A percentile compares a stretch with the other conserved stretches of the same genome.
phyloP scores from a whole-genome alignment of 2,113 vertebrate genomes.

The Chaetura pelagica region DNA sequence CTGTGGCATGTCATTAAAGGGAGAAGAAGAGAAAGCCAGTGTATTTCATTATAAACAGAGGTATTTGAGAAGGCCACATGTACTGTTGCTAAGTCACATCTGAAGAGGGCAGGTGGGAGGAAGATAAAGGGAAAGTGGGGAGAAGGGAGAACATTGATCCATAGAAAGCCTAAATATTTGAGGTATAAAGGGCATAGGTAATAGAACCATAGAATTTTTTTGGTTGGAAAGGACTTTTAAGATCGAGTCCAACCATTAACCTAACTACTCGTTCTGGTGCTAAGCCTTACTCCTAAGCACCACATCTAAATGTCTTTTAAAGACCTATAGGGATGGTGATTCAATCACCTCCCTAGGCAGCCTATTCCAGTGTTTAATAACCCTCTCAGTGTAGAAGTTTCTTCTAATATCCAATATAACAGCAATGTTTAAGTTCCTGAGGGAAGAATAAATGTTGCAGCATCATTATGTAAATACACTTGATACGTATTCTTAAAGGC shows the following conservation, averaged over 20 bases:
- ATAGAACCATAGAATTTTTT: neutral
- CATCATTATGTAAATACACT: neutral
- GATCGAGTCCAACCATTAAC: no score
- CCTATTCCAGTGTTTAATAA: no score
- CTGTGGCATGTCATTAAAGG: neutral
- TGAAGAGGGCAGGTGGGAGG: neutral
- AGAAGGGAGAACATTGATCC: neutral
- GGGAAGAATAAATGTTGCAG: neutral
- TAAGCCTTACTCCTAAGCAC: no score
- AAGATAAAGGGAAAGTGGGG: neutral
- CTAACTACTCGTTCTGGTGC: no score
- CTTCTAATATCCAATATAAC: no score
- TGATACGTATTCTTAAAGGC: neutral
- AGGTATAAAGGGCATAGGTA: neutral
- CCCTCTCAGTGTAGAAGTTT: no score
- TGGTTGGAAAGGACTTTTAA: no score
- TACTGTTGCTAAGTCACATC: neutral
- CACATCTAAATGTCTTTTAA: no score
- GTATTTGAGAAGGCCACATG: neutral
- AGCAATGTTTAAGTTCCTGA: neutral
- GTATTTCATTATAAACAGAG: neutral
- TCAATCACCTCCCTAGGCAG: no score
- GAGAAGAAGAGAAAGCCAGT: neutral
- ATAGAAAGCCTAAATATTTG: neutral
- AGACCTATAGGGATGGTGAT: no score